Conservation (phyloP, 2,888 invertebrate species). For the Volucella inflata region DNA sequence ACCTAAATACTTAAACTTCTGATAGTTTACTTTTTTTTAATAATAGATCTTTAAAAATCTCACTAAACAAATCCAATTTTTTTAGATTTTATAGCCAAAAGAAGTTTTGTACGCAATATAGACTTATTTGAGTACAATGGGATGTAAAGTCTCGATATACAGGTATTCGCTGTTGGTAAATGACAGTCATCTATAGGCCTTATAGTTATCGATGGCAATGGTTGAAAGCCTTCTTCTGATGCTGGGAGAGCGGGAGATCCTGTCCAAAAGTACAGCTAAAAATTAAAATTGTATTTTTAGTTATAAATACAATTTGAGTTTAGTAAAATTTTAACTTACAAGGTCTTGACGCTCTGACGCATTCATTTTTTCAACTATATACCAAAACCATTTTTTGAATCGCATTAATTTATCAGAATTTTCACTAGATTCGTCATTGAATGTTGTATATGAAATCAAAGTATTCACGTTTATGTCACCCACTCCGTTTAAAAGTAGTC, state of each 20-base stretch:
- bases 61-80: slow-evolving; percentile 98
- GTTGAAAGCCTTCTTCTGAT: slow-evolving; percentile 99
- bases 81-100: slow-evolving; percentile 99
- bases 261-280: slow-evolving; percentile 99
- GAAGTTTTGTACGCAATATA: slow-evolving; percentile 96
- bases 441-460: slow-evolving; percentile 97
- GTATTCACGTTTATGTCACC: slow-evolving; percentile 98
- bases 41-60: too few relatives aligned
- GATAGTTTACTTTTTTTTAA: too few relatives aligned
- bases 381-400: slow-evolving; percentile 99
- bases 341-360: slow-evolving; percentile 97
- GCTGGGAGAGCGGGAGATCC: slow-evolving; percentile 99
- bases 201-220: slow-evolving; percentile 98
- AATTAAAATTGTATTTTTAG: slow-evolving; percentile 52
- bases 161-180: slow-evolving; percentile 99
- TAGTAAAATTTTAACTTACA: slow-evolving; percentile 85
- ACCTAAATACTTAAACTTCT: too few relatives aligned
- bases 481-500: slow-evolving; percentile 97
- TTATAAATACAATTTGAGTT: background rate
- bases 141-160: slow-evolving; percentile 99
- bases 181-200: slow-evolving; percentile 98
- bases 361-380: slow-evolving; percentile 98
- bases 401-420: slow-evolving; percentile 89
- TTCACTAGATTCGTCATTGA: slow-evolving; percentile 98
- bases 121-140: slow-evolving; percentile 97